Evolutionary conservation across 2,113 vertebrate species (phyloP).

Genomic region (Redunca redunca): DNA sequence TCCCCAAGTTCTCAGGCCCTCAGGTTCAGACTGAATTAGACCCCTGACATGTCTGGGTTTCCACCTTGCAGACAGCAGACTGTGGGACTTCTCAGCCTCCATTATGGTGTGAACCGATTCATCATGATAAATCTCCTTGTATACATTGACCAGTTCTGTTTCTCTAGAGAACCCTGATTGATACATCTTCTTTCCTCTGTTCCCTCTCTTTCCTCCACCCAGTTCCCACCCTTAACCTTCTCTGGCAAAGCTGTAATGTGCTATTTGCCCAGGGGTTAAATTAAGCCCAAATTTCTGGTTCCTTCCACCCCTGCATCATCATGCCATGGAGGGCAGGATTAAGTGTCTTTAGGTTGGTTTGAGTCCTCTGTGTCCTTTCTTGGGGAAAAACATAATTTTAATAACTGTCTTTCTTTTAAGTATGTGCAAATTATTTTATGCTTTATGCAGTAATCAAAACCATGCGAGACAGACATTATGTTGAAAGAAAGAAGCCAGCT

Average conservation of each 20-base stretch:
- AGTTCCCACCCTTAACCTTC: neutral
- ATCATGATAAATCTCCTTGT: neutral
- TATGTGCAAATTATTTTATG: slow-evolving; percentile 30
- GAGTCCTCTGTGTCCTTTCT: neutral
- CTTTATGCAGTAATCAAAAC: slow-evolving; percentile 29
- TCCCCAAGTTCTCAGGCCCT: neutral
- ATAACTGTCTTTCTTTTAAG: neutral
- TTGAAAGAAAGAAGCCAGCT: slow-evolving; percentile 31
- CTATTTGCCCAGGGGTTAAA: neutral
- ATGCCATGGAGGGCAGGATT: neutral
- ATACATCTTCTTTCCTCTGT: too few species aligned
- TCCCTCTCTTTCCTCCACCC: neutral
- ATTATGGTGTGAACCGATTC: neutral
- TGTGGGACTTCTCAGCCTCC: neutral
- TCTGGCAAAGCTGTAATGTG: neutral
- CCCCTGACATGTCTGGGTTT: neutral
- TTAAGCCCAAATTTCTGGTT: neutral
- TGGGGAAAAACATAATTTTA: neutral
- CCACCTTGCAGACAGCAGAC: neutral
- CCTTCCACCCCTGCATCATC: too few species aligned
- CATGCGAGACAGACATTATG: slow-evolving; percentile 46
- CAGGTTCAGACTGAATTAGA: neutral
- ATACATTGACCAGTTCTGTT: neutral
- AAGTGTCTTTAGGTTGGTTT: neutral
- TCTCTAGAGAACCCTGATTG: neutral